phyloP scores from a whole-genome alignment of 1,140 invertebrate species.

The Macrotrachela quadricornifera region DNA sequence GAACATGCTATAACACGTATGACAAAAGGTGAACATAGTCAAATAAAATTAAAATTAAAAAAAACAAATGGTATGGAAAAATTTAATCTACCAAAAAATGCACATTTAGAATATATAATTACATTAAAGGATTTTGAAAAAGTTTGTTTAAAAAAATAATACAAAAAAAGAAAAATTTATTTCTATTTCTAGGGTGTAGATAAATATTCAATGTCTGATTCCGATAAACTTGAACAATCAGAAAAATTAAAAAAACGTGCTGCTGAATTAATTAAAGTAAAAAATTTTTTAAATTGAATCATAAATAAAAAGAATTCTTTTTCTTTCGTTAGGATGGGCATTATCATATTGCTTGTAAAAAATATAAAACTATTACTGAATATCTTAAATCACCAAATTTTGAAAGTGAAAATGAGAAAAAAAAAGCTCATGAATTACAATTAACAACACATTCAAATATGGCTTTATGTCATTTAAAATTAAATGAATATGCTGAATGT shows the following conservation, averaged over 20 bases:
- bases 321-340: not conserved
- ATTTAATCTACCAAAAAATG: conserved; percentile 53
- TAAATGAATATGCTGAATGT: conserved; percentile 47
- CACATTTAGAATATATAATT: conserved; percentile 56
- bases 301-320: too few species aligned
- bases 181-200: not conserved
- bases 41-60: conserved; percentile 46
- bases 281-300: not conserved
- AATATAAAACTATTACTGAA: conserved; percentile 4
- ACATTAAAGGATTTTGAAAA: conserved; percentile 57
- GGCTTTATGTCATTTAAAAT: conserved; percentile 60
- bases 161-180: too few species aligned
- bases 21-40: conserved; percentile 54
- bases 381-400: conserved; percentile 1
- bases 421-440: not conserved
- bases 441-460: conserved; percentile 38
- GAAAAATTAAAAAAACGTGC: conserved; percentile 5
- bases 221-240: conserved; percentile 5
- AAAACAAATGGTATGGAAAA: conserved; percentile 45
- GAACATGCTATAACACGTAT: conserved; percentile 65
- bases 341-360: conserved; percentile 1
- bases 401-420: conserved; percentile 1
- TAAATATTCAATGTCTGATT: not conserved
- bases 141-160: conserved; percentile 14
- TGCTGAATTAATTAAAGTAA: not conserved